Percentiles rank a stretch among this genome's conserved stretches.
Evolutionary conservation across 2,113 vertebrate genomes (phyloP).

Genomic region (Drymodes brunneopygia): DNA sequence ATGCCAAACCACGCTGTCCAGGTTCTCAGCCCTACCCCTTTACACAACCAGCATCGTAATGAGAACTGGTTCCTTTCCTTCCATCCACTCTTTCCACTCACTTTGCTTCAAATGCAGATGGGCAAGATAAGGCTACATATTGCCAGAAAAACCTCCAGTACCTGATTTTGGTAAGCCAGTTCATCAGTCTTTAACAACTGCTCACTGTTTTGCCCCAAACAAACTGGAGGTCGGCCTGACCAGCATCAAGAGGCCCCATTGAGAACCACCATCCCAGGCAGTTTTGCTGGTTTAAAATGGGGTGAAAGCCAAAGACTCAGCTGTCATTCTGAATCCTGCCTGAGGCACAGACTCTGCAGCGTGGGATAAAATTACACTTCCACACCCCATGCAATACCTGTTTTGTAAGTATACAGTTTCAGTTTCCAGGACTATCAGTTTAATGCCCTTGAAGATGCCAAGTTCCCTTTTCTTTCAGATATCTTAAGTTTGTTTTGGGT

Average conservation of each 20-base stretch:
- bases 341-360: background rate
- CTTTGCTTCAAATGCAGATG: background rate
- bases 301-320: background rate
- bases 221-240: background rate
- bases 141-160: background rate
- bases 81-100: background rate
- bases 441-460: background rate
- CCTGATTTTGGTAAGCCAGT: background rate
- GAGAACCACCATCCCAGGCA: background rate
- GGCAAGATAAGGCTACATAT: background rate
- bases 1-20: background rate
- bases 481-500: background rate
- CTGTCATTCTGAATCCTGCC: background rate
- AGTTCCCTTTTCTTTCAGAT: background rate
- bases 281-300: background rate
- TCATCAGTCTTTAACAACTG: background rate
- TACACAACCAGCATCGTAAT: background rate
- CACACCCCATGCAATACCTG: constrained; percentile 23
- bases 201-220: background rate
- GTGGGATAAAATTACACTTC: constrained; percentile 17
- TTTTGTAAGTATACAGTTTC: constrained; percentile 31
- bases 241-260: background rate
- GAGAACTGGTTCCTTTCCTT: background rate
- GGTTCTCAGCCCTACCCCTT: background rate
- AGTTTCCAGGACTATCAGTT: constrained; percentile 4